Evolutionary conservation across 2,113 vertebrate species (phyloP), one percentile per base, ranked within the genome.

Genomic region (Ancistrus triradiatus): DNA sequence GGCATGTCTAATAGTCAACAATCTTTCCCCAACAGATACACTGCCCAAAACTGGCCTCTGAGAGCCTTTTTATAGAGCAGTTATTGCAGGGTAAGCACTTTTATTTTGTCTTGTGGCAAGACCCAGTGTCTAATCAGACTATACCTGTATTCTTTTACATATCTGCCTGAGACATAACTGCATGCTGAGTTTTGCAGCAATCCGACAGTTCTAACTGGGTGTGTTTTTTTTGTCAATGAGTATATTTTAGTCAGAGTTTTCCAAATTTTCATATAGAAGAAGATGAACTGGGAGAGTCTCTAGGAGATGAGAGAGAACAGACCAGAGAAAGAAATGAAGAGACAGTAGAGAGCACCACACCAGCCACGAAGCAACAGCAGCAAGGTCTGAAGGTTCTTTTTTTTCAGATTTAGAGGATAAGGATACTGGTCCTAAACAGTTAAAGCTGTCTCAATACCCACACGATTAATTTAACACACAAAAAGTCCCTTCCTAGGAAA

Each of bases 401-500:
- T 55, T n/a, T 44, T 55, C 14, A 37, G 58, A 62, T 38, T 69
- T 53, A 63, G 35, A 33, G 60, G 35, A 64, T 64, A 63, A 64
- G 59, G 58, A 63, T 47, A 70, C 60, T 33, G 60, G 51, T 70
- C 68, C 68, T 70, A 70, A 70, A 64, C 46, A 70, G 43, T 64
- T 52, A 49, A 70, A 50, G 17, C 52, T 64, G 44, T 59, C 68
- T 58, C 68, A 70, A 22, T 64, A 64, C 51, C 44, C 68, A 33
- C 42, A 62, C 14, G 40, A 31, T 63, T 51, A 64, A 44, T n/a
- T 64, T 70, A 57, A 47, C 22, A 43, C 49, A 62, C 28, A 61
- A 69, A 69, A 69, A 69, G 68, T 58, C 24, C 61, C 55, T 71
- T 71, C 64, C 24, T 40, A n/a, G n/a, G n/a, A n/a, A n/a, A n/a